These are phyloP conservation scores for Hydroisotoma schaefferi DNA, from an alignment of 2,888 invertebrate genomes.

Conservation along the genomic window DNA sequence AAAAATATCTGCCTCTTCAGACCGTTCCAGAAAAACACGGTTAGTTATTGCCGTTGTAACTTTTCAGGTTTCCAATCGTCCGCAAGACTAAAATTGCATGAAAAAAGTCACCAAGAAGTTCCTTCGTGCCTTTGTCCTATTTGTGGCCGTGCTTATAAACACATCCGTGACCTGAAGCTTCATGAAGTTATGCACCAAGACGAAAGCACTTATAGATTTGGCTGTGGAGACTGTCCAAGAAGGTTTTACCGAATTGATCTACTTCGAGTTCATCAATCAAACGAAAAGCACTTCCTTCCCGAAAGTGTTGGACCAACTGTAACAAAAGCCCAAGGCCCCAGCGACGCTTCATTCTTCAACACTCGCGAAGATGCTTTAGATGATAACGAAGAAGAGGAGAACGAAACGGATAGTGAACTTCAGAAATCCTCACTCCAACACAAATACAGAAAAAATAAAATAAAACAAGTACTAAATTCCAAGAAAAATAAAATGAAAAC, in stretches of 20 bases:
- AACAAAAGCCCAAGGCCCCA: neutral
- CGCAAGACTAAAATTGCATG: conserved; percentile 27
- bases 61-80: conserved; percentile 26
- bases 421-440: neutral
- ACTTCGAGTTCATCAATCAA: conserved; percentile 33
- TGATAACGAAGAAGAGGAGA: conserved; percentile 22
- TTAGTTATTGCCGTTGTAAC: too few species aligned
- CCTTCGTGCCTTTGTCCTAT: conserved; percentile 31
- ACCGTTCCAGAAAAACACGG: too few species aligned
- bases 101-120: conserved; percentile 27
- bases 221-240: conserved; percentile 35
- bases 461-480: neutral
- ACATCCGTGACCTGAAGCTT: conserved; percentile 28
- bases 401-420: conserved; percentile 16
- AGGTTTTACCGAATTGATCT: conserved; percentile 34
- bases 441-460: neutral
- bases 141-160: conserved; percentile 35
- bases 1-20: too few species aligned
- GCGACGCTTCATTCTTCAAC: neutral
- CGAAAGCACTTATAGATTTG: conserved; percentile 34
- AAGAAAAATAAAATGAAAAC: neutral
- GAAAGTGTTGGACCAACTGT: conserved; percentile 31
- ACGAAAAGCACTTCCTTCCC: conserved; percentile 32
- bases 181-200: conserved; percentile 38
- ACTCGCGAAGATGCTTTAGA: neutral